Percentiles rank a stretch among this genome's conserved stretches.
Conservation (phyloP, 1,140 invertebrate genomes). For the Bicyclus anynana region DNA sequence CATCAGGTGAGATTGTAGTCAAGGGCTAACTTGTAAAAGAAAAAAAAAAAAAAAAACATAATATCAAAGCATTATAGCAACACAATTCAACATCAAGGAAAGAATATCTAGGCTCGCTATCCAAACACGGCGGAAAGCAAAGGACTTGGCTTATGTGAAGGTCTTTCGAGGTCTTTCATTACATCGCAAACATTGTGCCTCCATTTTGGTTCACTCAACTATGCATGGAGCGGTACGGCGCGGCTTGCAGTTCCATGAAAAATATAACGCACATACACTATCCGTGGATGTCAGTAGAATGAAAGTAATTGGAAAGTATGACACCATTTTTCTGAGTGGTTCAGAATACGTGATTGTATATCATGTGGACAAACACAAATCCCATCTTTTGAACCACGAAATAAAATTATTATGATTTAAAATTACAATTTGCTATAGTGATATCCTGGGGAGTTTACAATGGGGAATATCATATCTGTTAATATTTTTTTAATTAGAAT, state of each 20-base stretch:
- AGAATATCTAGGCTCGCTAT: constrained; percentile 19
- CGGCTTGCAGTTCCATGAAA: constrained; percentile 35
- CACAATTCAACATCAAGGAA: neutral
- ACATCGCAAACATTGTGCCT: constrained; percentile 47
- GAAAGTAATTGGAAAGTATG: constrained; percentile 12
- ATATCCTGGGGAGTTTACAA: too few relatives aligned
- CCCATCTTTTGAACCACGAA: too few relatives aligned
- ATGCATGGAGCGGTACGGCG: constrained; percentile 38
- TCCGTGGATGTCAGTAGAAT: constrained; percentile 34
- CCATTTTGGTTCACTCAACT: constrained; percentile 38
- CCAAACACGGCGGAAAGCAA: constrained; percentile 16
- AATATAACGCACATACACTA: constrained; percentile 32
- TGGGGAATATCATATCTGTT: too few relatives aligned
- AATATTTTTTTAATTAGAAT: too few relatives aligned
- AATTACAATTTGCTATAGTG: too few relatives aligned
- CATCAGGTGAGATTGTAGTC: too few relatives aligned
- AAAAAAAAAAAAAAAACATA: too few relatives aligned
- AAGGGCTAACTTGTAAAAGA: too few relatives aligned
- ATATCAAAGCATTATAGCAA: neutral
- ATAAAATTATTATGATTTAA: too few relatives aligned
- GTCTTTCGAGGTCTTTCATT: constrained; percentile 28
- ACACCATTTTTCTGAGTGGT: constrained; percentile 1
- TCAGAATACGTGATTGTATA: too few relatives aligned
- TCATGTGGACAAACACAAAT: too few relatives aligned
- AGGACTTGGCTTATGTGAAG: constrained; percentile 26